Evolutionary conservation across 2,888 invertebrate genomes (phyloP).

Genomic region (Epirrhoe tristata): DNA sequence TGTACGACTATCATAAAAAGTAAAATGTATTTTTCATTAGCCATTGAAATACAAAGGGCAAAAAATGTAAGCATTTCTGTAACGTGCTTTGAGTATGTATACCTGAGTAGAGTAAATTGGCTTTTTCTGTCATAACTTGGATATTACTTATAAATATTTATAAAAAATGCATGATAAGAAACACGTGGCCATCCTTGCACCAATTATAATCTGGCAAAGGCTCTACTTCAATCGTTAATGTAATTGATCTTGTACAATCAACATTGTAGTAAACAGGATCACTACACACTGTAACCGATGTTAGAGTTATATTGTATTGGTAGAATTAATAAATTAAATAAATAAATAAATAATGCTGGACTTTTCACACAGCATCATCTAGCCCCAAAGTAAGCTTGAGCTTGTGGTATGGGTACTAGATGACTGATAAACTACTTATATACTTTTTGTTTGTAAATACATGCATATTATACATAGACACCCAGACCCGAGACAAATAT

Average conservation of each 20-base stretch:
- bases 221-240: not conserved
- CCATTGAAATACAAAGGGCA: constrained; percentile 38
- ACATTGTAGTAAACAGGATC: no score
- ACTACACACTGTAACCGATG: no score
- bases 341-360: no score
- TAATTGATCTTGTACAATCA: not conserved
- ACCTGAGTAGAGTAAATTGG: constrained; percentile 38
- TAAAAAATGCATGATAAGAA: not conserved
- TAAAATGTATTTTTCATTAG: constrained; percentile 40
- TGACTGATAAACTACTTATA: no score
- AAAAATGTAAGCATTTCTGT: constrained; percentile 37
- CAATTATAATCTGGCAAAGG: constrained; percentile 2
- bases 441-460: no score
- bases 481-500: no score
- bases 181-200: not conserved
- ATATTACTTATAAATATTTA: constrained; percentile 23
- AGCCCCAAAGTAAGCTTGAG: no score
- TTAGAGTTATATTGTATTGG: no score
- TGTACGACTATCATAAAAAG: constrained; percentile 34
- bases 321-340: no score
- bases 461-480: no score
- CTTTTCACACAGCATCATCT: no score
- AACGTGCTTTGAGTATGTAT: constrained; percentile 36
- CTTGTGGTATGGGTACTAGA: no score
- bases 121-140: constrained; percentile 35